These are phyloP conservation scores for Gastrophryne carolinensis DNA, from an alignment of 2,797 vertebrate genomes.

Conservation along the genomic window DNA sequence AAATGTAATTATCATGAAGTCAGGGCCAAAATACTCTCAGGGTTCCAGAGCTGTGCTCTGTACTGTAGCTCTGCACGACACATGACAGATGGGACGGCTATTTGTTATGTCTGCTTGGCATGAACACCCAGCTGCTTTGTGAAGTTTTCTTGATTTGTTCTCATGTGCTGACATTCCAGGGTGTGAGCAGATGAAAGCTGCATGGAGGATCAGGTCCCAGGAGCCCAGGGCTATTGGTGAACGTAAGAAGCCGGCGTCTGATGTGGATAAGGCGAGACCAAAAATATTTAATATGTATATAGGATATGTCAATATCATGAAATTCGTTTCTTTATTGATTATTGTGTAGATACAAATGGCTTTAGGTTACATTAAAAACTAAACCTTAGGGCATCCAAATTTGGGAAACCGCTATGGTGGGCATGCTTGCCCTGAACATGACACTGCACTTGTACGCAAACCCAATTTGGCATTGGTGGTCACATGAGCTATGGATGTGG, in stretches of 20 bases:
- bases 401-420: too few relatives aligned
- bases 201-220: background rate
- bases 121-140: conserved; percentile 31
- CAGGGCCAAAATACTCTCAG: background rate
- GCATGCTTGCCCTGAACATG: too few relatives aligned
- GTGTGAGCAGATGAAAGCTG: conserved; percentile 54
- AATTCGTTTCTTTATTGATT: too few relatives aligned
- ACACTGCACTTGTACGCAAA: too few relatives aligned
- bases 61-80: conserved; percentile 48
- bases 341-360: too few relatives aligned
- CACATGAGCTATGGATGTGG: too few relatives aligned
- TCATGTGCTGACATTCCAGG: conserved; percentile 32
- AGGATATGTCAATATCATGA: too few relatives aligned
- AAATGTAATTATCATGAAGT: conserved; percentile 50
- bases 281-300: too few relatives aligned
- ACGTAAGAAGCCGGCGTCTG: background rate
- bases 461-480: too few relatives aligned
- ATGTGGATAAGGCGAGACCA: background rate
- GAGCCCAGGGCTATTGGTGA: background rate
- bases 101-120: conserved; percentile 49
- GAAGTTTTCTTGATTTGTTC: conserved; percentile 47
- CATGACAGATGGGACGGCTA: conserved; percentile 50
- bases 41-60: conserved; percentile 50
- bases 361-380: too few relatives aligned
- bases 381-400: too few relatives aligned